Evolutionary conservation across 2,113 vertebrate species (phyloP).

Genomic region (Brachyhypopomus gauderio): DNA sequence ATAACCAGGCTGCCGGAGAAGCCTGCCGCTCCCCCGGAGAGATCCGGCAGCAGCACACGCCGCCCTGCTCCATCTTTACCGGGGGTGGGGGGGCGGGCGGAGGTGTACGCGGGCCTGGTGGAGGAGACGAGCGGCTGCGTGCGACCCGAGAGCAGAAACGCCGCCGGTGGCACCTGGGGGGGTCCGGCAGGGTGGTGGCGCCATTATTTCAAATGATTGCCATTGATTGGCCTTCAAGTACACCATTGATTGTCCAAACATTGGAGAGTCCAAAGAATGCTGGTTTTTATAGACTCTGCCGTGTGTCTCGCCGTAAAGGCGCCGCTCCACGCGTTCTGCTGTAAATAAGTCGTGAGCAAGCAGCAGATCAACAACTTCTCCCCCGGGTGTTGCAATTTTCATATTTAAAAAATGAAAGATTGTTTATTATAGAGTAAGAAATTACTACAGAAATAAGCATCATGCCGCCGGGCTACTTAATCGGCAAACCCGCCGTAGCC

Average conservation of each 20-base stretch:
- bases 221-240: slow-evolving; percentile 38
- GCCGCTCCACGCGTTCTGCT: background rate
- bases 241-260: slow-evolving; percentile 40
- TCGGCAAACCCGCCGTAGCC: too few relatives aligned
- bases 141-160: slow-evolving; percentile 7
- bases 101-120: background rate
- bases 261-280: background rate
- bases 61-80: slow-evolving; percentile 12
- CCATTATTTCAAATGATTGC: slow-evolving; percentile 39
- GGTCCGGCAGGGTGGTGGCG: slow-evolving; percentile 24
- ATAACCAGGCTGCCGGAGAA: slow-evolving; percentile 54
- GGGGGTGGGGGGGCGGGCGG: background rate
- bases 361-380: slow-evolving; percentile 26
- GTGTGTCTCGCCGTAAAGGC: background rate
- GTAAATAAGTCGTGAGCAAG: slow-evolving; percentile 22
- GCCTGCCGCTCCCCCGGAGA: slow-evolving; percentile 61
- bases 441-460: slow-evolving; percentile 2
- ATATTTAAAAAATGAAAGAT: slow-evolving; percentile 7
- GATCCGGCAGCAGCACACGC: slow-evolving; percentile 41
- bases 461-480: background rate
- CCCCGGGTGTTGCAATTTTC: slow-evolving; percentile 21
- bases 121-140: background rate
- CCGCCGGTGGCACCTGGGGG: background rate
- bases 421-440: background rate
- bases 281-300: background rate